Conservation (phyloP, 92 coral and sea anemone species). For the Paramuricea clavata region DNA sequence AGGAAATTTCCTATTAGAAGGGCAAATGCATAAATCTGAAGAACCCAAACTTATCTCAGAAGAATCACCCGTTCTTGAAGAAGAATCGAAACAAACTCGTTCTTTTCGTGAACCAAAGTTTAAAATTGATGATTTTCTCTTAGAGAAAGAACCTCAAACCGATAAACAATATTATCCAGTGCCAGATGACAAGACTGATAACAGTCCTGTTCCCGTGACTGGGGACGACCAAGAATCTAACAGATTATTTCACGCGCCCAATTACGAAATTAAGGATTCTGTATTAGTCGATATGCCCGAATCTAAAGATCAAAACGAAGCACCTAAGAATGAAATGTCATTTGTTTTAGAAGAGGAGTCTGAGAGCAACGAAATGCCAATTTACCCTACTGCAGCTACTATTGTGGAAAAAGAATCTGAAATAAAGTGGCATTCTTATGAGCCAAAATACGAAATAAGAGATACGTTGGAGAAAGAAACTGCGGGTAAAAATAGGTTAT, state of each 20-base stretch:
- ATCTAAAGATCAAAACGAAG: background rate
- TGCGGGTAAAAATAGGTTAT: background rate
- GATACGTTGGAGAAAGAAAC: background rate
- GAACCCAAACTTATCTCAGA: background rate
- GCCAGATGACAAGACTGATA: too few species aligned
- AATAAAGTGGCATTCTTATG: background rate
- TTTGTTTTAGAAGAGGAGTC: background rate
- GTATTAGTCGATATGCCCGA: background rate
- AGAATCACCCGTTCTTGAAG: background rate
- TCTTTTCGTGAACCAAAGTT: background rate
- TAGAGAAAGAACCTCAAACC: background rate
- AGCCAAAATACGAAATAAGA: background rate
- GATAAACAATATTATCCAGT: background rate
- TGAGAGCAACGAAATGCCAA: background rate
- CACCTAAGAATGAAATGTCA: background rate
- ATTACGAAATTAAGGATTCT: background rate
- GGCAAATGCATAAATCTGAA: background rate
- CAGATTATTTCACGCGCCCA: background rate
- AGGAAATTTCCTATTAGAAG: background rate
- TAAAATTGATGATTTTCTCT: background rate
- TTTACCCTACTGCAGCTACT: background rate
- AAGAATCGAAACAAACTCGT: background rate
- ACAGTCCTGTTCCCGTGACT: background rate
- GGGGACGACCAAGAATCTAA: background rate
- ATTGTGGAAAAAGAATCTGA: background rate